Evolutionary conservation across 1,140 invertebrate genomes (phyloP).

Genomic region (Fragariocoptes setiger): DNA sequence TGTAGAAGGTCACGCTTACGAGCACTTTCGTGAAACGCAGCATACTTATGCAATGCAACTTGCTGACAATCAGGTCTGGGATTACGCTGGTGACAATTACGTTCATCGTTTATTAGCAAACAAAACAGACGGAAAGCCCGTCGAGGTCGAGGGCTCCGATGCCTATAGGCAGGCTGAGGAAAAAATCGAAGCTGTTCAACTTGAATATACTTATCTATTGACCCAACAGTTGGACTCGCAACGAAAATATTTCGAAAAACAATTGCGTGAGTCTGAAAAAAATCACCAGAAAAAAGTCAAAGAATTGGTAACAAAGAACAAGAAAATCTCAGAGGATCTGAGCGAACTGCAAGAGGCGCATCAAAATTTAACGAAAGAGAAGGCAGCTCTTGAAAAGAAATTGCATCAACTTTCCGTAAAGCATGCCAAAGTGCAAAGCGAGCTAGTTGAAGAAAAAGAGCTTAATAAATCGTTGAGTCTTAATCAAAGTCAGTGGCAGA

Average conservation of each 20-base stretch:
- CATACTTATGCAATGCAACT: conserved; percentile 90
- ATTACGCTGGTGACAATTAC: conserved; percentile 87
- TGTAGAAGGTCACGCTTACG: conserved; percentile 32
- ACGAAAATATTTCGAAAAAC: conserved; percentile 62
- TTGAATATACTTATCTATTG: conserved; percentile 72
- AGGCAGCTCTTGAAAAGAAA: conserved; percentile 12
- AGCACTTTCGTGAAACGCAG: conserved; percentile 70
- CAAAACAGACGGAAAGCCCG: conserved; percentile 85
- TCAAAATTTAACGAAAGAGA: conserved; percentile 10
- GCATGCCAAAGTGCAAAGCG: conserved; percentile 5
- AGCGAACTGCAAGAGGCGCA: conserved; percentile 9
- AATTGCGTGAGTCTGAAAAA: conserved; percentile 27
- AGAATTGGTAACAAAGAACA: conserved; percentile 12
- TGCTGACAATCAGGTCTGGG: conserved; percentile 80
- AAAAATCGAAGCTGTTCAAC: conserved; percentile 12
- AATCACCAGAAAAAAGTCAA: conserved; percentile 13
- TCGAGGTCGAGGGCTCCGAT: conserved; percentile 25
- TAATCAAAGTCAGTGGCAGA: conserved; percentile 44
- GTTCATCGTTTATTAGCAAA: conserved; percentile 83
- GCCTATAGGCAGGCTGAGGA: conserved; percentile 9
- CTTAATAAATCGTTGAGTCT: conserved; percentile 30
- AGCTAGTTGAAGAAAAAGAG: conserved; percentile 12
- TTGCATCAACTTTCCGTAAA: conserved; percentile 9
- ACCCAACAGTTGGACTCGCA: conserved; percentile 86
- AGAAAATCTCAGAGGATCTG: conserved; percentile 10